A percentile compares a stretch with the other conserved stretches of the same genome.
Evolutionary conservation across 2,888 invertebrate genomes (phyloP).

Genomic region (Seira musarum): DNA sequence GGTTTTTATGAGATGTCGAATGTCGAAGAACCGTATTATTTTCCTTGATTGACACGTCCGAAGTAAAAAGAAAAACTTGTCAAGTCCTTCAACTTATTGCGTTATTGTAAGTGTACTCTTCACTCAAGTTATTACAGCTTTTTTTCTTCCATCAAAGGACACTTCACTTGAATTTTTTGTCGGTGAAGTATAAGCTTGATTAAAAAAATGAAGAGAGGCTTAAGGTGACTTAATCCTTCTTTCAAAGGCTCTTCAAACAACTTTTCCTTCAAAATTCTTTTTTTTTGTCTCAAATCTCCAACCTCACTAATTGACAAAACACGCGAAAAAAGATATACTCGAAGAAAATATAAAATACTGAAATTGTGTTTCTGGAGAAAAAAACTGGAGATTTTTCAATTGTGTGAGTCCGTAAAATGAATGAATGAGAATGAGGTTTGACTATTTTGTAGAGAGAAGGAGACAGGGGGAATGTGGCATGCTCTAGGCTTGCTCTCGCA

Average conservation of each 20-base stretch:
- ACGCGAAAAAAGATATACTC: too few relatives aligned
- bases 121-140: slow-evolving; percentile 38
- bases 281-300: too few relatives aligned
- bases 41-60: slow-evolving; percentile 57
- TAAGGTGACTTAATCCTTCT: slow-evolving; percentile 42
- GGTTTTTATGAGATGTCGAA: slow-evolving; percentile 38
- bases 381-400: too few relatives aligned
- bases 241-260: slow-evolving; percentile 22
- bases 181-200: slow-evolving; percentile 34
- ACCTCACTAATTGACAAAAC: too few relatives aligned
- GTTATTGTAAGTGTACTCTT: too few relatives aligned
- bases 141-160: neutral
- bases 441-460: neutral
- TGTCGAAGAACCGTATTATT: slow-evolving; percentile 54
- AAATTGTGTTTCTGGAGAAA: slow-evolving; percentile 6
- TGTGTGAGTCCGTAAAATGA: slow-evolving; percentile 21
- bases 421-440: slow-evolving; percentile 40
- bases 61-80: too few relatives aligned
- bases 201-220: slow-evolving; percentile 33
- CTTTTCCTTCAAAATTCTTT: neutral
- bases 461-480: slow-evolving; percentile 62
- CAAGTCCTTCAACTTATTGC: slow-evolving; percentile 49
- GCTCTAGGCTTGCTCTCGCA: slow-evolving; percentile 52
- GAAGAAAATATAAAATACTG: slow-evolving; percentile 7
- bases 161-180: slow-evolving; percentile 18